These are phyloP conservation scores for Coptotermes formosanus DNA, from an alignment of 1,140 invertebrate genomes.

Conservation along the genomic window DNA sequence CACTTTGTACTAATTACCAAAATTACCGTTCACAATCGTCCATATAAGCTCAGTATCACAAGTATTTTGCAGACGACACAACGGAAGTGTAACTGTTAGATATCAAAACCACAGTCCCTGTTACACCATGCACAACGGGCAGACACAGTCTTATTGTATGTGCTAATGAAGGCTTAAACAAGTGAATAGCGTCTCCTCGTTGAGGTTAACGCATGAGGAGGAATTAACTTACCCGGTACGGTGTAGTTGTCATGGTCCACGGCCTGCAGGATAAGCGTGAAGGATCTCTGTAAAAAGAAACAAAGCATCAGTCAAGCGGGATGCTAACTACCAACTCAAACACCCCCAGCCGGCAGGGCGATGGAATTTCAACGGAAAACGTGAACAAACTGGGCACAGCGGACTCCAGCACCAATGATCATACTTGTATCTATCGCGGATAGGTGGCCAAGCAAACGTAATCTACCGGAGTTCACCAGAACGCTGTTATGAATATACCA, in stretches of 20 bases:
- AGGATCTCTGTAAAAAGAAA: constrained; percentile 75
- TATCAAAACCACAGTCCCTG: not conserved
- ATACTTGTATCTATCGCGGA: too few relatives aligned
- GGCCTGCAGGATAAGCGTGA: constrained; percentile 87
- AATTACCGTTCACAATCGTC: not conserved
- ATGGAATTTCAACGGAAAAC: not conserved
- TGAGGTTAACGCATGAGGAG: constrained; percentile 15
- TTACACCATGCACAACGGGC: not conserved
- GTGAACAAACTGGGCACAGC: too few relatives aligned
- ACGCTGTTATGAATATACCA: too few relatives aligned
- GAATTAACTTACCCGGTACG: constrained; percentile 58
- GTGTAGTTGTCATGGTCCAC: constrained; percentile 75
- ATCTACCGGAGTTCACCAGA: too few relatives aligned
- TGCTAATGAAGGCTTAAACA: constrained; percentile 24
- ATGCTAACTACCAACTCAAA: constrained; percentile 20
- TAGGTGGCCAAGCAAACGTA: too few relatives aligned
- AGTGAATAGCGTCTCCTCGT: constrained; percentile 1
- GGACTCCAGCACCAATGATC: too few relatives aligned
- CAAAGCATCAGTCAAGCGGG: constrained; percentile 39
- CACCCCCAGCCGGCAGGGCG: not conserved
- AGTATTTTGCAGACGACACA: not conserved
- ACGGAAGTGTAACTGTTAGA: constrained; percentile 12
- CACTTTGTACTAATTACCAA: not conserved
- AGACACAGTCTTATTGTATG: not conserved
- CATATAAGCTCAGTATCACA: not conserved